Conservation (phyloP, 1,140 invertebrate species). For the Tyrophagus putrescentiae region DNA sequence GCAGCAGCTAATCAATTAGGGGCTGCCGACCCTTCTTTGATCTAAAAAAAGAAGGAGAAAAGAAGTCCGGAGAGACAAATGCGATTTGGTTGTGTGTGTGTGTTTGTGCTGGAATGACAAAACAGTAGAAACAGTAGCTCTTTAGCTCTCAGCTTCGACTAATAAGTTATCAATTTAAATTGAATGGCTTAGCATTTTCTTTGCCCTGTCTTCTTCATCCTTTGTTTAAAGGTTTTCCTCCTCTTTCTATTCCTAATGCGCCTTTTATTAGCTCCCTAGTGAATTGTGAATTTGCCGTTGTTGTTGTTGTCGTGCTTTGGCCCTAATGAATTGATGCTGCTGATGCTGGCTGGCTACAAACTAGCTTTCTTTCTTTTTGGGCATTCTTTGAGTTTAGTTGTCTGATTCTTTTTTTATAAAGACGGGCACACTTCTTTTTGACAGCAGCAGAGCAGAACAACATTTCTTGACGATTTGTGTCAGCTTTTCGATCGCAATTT, state of each 20-base stretch:
- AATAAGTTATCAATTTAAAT: constrained; percentile 1
- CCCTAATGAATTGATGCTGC: too few relatives aligned
- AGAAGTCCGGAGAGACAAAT: too few relatives aligned
- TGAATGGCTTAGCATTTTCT: neutral
- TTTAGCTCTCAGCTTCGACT: neutral
- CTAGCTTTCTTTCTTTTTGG: neutral
- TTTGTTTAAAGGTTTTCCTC: neutral
- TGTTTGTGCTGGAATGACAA: too few relatives aligned
- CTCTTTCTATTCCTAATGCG: constrained; percentile 2
- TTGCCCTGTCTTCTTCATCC: neutral
- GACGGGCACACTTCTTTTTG: too few relatives aligned
- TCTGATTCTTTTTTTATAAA: neutral
- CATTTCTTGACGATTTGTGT: too few relatives aligned
- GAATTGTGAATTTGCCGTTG: neutral
- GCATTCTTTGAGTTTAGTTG: neutral
- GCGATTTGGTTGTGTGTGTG: too few relatives aligned
- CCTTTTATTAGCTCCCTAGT: constrained; percentile 8
- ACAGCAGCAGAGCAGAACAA: too few relatives aligned
- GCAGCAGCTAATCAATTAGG: too few relatives aligned
- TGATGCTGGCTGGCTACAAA: neutral
- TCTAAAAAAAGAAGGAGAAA: too few relatives aligned
- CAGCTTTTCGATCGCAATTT: neutral
- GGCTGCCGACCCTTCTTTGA: too few relatives aligned
- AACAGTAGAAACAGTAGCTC: too few relatives aligned
- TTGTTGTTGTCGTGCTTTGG: neutral